A percentile compares a stretch with the other conserved stretches of the same genome.
These are phyloP conservation scores for Exocentrus adspersus DNA, from an alignment of 2,888 invertebrate genomes.

Conservation along the genomic window DNA sequence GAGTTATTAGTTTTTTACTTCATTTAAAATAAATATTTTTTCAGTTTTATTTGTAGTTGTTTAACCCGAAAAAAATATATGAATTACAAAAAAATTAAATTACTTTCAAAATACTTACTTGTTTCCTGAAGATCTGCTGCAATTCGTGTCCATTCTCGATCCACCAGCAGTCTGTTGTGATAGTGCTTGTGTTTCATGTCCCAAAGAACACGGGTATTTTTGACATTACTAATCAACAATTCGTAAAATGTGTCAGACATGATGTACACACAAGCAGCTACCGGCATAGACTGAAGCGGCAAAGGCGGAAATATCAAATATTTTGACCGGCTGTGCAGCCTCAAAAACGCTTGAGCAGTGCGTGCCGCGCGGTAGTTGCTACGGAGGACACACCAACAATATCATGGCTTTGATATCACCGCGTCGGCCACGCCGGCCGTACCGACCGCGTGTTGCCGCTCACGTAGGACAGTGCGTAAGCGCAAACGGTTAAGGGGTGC, in stretches of 20 bases:
- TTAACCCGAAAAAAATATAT: conserved; percentile 1
- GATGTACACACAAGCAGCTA: neutral
- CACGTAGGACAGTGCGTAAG: no score
- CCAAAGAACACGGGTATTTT: conserved; percentile 1
- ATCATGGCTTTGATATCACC: no score
- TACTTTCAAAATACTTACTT: conserved; percentile 11
- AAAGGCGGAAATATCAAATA: conserved; percentile 8
- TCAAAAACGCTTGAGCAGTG: conserved; percentile 1
- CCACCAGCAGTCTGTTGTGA: conserved; percentile 19
- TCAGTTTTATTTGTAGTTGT: neutral
- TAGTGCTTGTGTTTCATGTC: conserved; percentile 24
- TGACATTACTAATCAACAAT: conserved; percentile 10
- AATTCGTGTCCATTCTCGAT: conserved; percentile 15
- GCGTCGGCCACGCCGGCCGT: neutral
- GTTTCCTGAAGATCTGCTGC: conserved; percentile 8
- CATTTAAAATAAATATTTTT: neutral
- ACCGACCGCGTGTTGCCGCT: neutral
- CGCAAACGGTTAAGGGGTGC: no score
- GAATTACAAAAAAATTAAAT: neutral
- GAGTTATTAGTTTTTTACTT: neutral
- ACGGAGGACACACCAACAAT: conserved; percentile 6
- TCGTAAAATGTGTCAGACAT: neutral
- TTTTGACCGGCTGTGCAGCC: conserved; percentile 4
- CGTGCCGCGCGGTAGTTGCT: neutral
- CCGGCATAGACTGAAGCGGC: neutral